These are phyloP conservation scores for Catharus ustulatus DNA, from an alignment of 2,797 vertebrate species.

Conservation along the genomic window DNA sequence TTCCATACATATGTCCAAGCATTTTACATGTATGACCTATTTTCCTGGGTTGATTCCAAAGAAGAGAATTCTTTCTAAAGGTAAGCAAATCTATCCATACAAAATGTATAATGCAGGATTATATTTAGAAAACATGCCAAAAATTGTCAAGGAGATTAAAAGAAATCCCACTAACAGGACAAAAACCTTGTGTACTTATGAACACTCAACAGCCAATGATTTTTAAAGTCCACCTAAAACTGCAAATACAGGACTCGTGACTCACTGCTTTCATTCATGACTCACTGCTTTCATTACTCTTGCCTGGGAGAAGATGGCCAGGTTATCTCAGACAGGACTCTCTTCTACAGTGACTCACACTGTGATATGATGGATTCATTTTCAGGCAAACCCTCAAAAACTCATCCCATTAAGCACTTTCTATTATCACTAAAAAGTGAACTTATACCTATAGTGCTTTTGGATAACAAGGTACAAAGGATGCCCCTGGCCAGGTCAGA, in stretches of 20 bases:
- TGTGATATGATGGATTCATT: neutral
- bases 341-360: neutral
- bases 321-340: neutral
- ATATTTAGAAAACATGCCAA: accelerated
- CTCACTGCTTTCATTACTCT: neutral
- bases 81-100: neutral
- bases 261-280: neutral
- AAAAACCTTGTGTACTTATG: neutral
- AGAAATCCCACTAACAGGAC: accelerated
- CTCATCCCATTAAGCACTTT: neutral
- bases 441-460: neutral
- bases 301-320: neutral
- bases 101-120: neutral
- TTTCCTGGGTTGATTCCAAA: neutral
- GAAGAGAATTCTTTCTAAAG: neutral
- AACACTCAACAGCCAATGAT: neutral
- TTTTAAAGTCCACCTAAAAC: neutral
- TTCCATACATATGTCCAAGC: neutral
- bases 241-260: neutral
- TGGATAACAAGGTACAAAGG: neutral
- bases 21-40: neutral
- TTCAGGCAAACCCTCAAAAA: neutral
- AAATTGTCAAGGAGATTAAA: neutral
- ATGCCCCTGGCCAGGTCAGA: neutral
- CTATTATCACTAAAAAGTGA: neutral